A percentile compares a stretch with the other conserved stretches of the same genome.
Conservation (phyloP, 2,113 vertebrate species). For the Ceyx cyanopectus region DNA sequence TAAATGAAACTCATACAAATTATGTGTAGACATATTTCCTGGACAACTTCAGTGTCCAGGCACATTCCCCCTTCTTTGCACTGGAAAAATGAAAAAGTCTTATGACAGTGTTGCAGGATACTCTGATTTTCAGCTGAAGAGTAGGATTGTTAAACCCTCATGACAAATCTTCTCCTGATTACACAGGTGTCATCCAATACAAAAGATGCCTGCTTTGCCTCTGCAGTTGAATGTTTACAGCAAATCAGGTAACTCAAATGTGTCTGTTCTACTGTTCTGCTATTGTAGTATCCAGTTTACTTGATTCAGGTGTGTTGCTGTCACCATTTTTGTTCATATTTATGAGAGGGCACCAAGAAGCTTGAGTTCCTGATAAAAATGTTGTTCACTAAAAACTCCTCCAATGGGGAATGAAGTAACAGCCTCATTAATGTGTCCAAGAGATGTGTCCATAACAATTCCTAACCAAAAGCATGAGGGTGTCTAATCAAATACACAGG, state of each 20-base stretch:
- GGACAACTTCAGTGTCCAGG: not conserved
- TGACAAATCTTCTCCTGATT: conserved; percentile 7
- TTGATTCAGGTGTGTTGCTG: not conserved
- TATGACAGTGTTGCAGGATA: not conserved
- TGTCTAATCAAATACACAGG: not conserved
- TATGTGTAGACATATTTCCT: not conserved
- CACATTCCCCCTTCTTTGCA: not conserved
- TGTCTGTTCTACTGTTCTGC: not conserved
- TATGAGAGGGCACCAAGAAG: not conserved
- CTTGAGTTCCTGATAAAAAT: not conserved
- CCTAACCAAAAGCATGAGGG: not conserved
- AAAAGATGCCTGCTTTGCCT: conserved; percentile 93
- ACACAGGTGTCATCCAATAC: conserved; percentile 87
- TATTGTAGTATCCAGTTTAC: not conserved
- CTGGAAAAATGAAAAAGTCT: not conserved
- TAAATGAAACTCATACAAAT: not conserved
- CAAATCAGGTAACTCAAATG: conserved; percentile 90
- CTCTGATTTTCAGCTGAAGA: not conserved
- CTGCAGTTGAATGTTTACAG: conserved; percentile 94
- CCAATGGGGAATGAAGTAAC: not conserved
- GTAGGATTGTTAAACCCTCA: not conserved
- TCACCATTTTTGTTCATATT: not conserved
- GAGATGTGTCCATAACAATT: not conserved
- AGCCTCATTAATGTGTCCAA: not conserved
- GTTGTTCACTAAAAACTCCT: not conserved